These are phyloP conservation scores for Gadus macrocephalus DNA, from an alignment of 2,113 vertebrate genomes.

Conservation along the genomic window DNA sequence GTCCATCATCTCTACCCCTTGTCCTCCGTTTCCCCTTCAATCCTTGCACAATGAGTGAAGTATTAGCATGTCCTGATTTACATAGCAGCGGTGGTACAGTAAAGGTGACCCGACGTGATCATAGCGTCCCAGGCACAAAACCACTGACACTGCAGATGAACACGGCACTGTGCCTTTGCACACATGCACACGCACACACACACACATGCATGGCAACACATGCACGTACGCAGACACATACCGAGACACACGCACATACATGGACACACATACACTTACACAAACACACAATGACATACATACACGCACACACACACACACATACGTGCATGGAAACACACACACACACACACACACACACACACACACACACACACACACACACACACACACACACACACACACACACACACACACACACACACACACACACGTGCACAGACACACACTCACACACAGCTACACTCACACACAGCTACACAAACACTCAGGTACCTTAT, in stretches of 20 bases:
- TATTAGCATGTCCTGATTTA: background rate
- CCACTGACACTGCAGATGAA: background rate
- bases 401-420: background rate
- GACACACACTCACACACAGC: background rate
- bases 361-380: no score
- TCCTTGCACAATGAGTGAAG: background rate
- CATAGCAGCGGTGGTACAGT: background rate
- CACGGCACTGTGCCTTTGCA: background rate
- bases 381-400: slow-evolving; percentile 10
- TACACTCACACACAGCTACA: slow-evolving; percentile 5
- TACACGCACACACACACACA: background rate
- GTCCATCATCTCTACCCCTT: background rate
- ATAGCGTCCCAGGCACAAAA: background rate
- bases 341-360: background rate
- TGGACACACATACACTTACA: background rate
- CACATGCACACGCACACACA: background rate
- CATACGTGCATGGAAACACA: slow-evolving; percentile 5
- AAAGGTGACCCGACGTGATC: background rate
- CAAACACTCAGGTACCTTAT: slow-evolving; percentile 16
- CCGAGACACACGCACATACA: background rate
- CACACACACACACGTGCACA: no score
- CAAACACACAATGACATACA: background rate
- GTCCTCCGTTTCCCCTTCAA: slow-evolving; percentile 19
- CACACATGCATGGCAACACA: background rate
- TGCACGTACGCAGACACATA: background rate